phyloP scores from a whole-genome alignment of 2,113 vertebrate genomes.

The Psephotus haematonotus region DNA sequence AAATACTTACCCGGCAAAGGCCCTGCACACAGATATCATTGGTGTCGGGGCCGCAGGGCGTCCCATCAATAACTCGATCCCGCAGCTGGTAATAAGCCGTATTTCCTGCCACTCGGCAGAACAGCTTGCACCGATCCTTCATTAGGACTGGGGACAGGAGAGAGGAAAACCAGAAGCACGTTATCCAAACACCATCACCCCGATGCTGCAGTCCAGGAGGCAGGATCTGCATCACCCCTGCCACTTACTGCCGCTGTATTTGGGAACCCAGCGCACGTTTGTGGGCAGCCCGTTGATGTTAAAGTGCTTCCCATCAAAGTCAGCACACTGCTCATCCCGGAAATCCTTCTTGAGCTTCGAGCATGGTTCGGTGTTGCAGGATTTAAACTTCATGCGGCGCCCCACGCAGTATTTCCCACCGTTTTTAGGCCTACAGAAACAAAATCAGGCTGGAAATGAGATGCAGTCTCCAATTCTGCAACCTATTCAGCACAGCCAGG shows the following conservation, averaged over 20 bases:
- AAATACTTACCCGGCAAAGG: conserved; percentile 87
- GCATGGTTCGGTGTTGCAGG: conserved; percentile 95
- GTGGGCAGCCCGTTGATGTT: conserved; percentile 97
- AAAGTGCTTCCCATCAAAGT: conserved; percentile 94
- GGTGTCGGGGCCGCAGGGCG: conserved; percentile 93
- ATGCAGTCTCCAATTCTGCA: not conserved
- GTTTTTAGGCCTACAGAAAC: conserved; percentile 85
- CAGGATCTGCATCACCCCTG: not conserved
- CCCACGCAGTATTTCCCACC: conserved; percentile 96
- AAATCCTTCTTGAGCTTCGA: conserved; percentile 92
- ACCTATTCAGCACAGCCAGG: not conserved
- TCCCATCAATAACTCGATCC: conserved; percentile 95
- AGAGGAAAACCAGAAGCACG: not conserved
- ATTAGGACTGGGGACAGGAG: conserved; percentile 82
- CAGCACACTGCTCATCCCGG: conserved; percentile 92
- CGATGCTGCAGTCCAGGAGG: fast-evolving
- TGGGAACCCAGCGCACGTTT: conserved; percentile 96
- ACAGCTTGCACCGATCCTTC: conserved; percentile 98
- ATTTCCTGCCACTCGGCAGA: conserved; percentile 93
- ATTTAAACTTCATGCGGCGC: conserved; percentile 97
- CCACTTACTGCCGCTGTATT: conserved; percentile 97
- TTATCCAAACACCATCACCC: not conserved
- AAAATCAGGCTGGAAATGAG: not conserved
- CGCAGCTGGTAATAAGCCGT: conserved; percentile 98
- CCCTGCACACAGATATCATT: conserved; percentile 98